Conservation (phyloP, 2,797 vertebrate genomes). For the Anas bernieri region DNA sequence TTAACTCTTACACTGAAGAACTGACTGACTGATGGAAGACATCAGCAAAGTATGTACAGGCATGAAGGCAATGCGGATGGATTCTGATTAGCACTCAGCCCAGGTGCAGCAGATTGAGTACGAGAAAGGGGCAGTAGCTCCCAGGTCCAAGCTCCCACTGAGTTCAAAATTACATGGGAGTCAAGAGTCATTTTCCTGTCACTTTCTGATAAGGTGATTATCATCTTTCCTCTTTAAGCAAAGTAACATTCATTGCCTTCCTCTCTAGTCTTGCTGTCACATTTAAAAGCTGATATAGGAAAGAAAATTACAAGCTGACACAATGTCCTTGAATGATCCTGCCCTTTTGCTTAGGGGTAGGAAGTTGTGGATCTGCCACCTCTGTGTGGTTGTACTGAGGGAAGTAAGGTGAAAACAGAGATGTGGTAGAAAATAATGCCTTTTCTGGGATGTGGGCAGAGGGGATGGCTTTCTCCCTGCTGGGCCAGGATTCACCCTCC, state of each 20-base stretch:
- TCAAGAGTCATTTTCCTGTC: conserved; percentile 20
- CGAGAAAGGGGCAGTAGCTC: neutral
- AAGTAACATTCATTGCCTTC: neutral
- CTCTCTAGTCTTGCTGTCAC: neutral
- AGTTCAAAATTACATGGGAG: neutral
- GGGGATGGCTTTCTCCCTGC: neutral
- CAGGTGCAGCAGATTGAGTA: neutral
- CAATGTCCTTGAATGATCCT: neutral
- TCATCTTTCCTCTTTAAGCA: conserved; percentile 16
- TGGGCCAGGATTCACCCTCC: neutral
- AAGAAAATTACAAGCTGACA: conserved; percentile 12
- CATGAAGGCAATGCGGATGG: neutral
- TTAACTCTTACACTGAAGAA: neutral
- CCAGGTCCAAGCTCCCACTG: neutral
- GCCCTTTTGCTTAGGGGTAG: neutral
- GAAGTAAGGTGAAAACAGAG: neutral
- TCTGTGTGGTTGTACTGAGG: neutral
- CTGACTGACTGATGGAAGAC: neutral
- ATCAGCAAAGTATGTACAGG: neutral
- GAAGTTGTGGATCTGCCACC: neutral
- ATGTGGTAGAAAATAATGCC: neutral
- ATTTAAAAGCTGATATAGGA: neutral
- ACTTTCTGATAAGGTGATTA: conserved; percentile 41
- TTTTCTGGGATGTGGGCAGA: neutral
- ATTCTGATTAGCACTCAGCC: neutral